phyloP scores from a whole-genome alignment of 2,888 invertebrate genomes.

The Amiota mariae region DNA sequence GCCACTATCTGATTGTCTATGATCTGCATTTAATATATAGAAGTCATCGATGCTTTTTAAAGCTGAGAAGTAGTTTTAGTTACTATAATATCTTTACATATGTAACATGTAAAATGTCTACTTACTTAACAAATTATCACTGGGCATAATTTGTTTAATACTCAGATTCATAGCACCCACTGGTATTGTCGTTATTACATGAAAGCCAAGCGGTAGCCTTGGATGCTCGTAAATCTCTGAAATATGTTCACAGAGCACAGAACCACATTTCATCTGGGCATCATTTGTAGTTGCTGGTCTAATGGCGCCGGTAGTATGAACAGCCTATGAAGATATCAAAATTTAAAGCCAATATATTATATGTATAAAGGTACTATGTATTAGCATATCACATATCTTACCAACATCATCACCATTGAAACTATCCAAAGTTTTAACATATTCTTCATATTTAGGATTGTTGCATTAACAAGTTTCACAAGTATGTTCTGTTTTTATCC shows the following conservation, averaged over 20 bases:
- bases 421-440: conserved; percentile 40
- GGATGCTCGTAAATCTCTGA: conserved; percentile 87
- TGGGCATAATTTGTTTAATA: conserved; percentile 84
- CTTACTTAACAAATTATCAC: conserved; percentile 88
- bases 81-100: neutral
- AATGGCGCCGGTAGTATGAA: conserved; percentile 66
- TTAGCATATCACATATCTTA: neutral
- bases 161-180: conserved; percentile 89
- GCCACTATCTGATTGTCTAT: conserved; percentile 82
- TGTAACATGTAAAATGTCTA: conserved; percentile 32
- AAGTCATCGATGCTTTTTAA: conserved; percentile 83
- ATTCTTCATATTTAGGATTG: conserved; percentile 13
- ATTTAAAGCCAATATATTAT: neutral
- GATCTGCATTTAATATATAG: conserved; percentile 87
- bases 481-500: neutral
- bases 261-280: conserved; percentile 74
- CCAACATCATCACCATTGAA: conserved; percentile 11
- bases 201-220: conserved; percentile 85
- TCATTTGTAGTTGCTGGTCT: conserved; percentile 68
- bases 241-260: conserved; percentile 79
- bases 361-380: no score
- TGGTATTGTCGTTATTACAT: conserved; percentile 86
- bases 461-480: neutral
- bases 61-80: conserved; percentile 75
- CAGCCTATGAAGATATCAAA: conserved; percentile 55